Evolutionary conservation across 2,797 vertebrate genomes (phyloP), one percentile per base, ranked within the genome.

Genomic region (Lophius americanus): DNA sequence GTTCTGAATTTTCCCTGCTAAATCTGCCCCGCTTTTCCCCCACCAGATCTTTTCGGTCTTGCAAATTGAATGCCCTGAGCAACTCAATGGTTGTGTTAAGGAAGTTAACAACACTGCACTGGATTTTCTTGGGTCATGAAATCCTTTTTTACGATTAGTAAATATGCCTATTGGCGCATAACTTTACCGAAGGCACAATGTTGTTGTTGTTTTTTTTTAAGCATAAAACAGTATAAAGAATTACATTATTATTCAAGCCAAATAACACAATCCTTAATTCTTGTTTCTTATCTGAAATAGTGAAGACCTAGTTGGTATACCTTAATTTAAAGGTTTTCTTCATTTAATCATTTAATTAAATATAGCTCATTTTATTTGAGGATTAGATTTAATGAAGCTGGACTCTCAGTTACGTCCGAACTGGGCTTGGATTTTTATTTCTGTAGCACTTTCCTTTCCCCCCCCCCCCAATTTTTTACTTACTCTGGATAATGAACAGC

Each of bases 381-480:
- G 53, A 66, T 75, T 72, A 71, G 75, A 75, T 86, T 73, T 73
- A 6, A 67, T 71, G 67, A 80, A 58, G 69, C 78, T 52, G 47
- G 59, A 70, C 33, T 48, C 42, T 47, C 2, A 3, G 9, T 81
- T 77, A 43, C 55, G 76, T 89, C 87, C 79, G 76, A 89, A 56
- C 81, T 85, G 79, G 81, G 88, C 78, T 64, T 68, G 12, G 8
- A 54, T 43, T 75, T 82, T 78, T 36, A 56, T 80, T 84, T 84
- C 75, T 85, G 81, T 82, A 78, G 88, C 85, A 92, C 87, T 88
- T 86, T 90, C 47, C 55, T 64, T 68, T 60, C 57, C 61, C 58
- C 70, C 61, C 58, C 70, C 10, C 73, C 49, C 66, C 37, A 46
- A 23, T 70, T 85, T 84, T 82, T 74, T 46, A 48, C 53, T 51